Evolutionary conservation across 1,140 invertebrate species (phyloP).

Genomic region (Hycleus phaleratus): DNA sequence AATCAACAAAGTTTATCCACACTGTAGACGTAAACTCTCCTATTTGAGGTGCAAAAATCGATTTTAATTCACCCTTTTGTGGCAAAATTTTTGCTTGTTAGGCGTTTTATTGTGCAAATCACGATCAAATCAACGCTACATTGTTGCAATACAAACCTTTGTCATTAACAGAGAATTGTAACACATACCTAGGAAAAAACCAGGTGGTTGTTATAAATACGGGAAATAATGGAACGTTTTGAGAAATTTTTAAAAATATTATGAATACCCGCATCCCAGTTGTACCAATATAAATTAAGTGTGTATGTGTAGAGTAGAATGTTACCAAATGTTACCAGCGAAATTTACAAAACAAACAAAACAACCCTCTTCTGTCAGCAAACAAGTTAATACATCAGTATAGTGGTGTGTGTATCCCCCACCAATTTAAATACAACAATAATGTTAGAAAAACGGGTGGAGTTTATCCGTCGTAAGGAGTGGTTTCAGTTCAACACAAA

Average conservation of each 20-base stretch:
- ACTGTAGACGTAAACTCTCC: no score
- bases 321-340: slow-evolving; percentile 25
- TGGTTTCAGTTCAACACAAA: neutral
- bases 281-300: slow-evolving; percentile 13
- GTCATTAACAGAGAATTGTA: no score
- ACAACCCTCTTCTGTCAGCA: slow-evolving; percentile 21
- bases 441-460: neutral
- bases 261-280: slow-evolving; percentile 14
- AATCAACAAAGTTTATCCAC: no score
- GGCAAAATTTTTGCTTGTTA: no score
- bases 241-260: neutral
- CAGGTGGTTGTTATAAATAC: slow-evolving; percentile 7
- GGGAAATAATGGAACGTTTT: slow-evolving; percentile 4
- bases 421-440: neutral
- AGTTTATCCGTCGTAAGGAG: slow-evolving; percentile 2
- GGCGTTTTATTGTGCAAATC: no score
- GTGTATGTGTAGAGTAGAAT: neutral
- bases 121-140: no score
- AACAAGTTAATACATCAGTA: slow-evolving; percentile 23
- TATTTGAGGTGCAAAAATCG: no score
- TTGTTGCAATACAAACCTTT: no score
- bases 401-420: neutral
- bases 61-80: no score
- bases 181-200: neutral
- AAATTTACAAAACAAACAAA: slow-evolving; percentile 31